These are phyloP conservation scores for Ifrita kowaldi DNA, from an alignment of 2,113 vertebrate genomes.

Conservation along the genomic window DNA sequence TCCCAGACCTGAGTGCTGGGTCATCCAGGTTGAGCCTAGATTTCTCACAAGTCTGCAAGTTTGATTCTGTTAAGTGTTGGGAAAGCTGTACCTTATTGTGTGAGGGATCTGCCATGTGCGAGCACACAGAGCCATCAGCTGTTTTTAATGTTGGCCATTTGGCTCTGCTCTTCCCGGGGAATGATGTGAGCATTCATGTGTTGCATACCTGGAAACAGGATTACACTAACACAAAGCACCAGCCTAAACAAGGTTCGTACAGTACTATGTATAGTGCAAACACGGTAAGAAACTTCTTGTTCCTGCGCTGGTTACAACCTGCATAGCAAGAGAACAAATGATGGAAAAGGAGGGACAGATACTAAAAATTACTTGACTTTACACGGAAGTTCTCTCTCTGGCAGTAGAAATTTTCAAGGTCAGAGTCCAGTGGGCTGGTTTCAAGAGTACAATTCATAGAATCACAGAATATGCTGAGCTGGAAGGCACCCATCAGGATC, in stretches of 20 bases:
- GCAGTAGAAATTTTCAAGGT: not conserved
- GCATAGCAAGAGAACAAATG: not conserved
- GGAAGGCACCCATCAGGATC: not conserved
- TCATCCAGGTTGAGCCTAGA: not conserved
- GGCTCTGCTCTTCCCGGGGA: not conserved
- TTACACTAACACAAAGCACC: not conserved
- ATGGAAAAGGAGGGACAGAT: not conserved
- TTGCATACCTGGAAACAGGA: not conserved
- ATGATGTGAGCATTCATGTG: not conserved
- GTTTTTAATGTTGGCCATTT: not conserved
- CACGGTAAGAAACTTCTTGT: not conserved
- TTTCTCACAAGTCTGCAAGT: not conserved
- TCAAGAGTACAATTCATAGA: not conserved
- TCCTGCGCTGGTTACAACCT: not conserved
- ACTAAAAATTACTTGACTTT: not conserved
- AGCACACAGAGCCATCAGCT: not conserved
- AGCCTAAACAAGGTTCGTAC: not conserved
- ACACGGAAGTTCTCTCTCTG: not conserved
- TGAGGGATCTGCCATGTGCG: not conserved
- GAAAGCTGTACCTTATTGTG: not conserved
- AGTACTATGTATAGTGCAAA: not conserved
- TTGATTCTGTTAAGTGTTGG: not conserved
- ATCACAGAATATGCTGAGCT: not conserved
- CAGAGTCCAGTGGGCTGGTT: not conserved
- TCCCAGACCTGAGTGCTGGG: not conserved